A percentile compares a stretch with the other conserved stretches of the same genome.
Evolutionary conservation across 1,140 invertebrate species (phyloP).

Genomic region (Drosophila mayri): DNA sequence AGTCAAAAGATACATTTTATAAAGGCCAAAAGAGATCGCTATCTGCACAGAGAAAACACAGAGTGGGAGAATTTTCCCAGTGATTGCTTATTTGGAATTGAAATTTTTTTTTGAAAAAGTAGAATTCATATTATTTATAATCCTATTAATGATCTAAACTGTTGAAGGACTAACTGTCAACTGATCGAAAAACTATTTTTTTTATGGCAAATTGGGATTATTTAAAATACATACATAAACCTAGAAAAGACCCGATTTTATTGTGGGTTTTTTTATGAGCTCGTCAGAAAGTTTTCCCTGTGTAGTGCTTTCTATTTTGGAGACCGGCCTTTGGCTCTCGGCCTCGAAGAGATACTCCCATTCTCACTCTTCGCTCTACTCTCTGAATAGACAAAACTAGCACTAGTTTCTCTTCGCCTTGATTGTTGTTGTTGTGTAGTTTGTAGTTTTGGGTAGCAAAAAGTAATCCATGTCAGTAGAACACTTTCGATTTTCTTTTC

Average conservation of each 20-base stretch:
- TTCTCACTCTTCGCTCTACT: constrained; percentile 20
- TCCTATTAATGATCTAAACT: background rate
- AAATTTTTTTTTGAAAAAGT: background rate
- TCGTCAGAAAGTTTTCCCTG: constrained; percentile 3
- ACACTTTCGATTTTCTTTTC: constrained; percentile 81
- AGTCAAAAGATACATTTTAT: too few species aligned
- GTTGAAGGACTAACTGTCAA: too few species aligned
- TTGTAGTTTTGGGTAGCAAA: constrained; percentile 52
- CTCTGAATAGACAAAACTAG: constrained; percentile 65
- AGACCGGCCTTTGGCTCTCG: constrained; percentile 39
- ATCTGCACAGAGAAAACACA: constrained; percentile 15
- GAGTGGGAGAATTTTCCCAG: too few species aligned
- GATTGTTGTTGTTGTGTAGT: constrained; percentile 38
- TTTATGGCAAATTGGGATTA: too few species aligned
- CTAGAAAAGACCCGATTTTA: background rate
- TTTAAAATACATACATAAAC: too few species aligned
- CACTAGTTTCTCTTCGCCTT: constrained; percentile 62
- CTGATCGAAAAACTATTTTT: too few species aligned
- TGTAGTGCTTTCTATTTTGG: constrained; percentile 72
- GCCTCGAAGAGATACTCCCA: constrained; percentile 4
- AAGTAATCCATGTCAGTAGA: constrained; percentile 85
- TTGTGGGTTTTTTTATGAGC: background rate
- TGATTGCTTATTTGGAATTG: background rate
- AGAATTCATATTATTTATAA: background rate
- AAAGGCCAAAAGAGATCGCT: background rate